Conservation (phyloP, 2,113 vertebrate species). For the Vicugna pacos region DNA sequence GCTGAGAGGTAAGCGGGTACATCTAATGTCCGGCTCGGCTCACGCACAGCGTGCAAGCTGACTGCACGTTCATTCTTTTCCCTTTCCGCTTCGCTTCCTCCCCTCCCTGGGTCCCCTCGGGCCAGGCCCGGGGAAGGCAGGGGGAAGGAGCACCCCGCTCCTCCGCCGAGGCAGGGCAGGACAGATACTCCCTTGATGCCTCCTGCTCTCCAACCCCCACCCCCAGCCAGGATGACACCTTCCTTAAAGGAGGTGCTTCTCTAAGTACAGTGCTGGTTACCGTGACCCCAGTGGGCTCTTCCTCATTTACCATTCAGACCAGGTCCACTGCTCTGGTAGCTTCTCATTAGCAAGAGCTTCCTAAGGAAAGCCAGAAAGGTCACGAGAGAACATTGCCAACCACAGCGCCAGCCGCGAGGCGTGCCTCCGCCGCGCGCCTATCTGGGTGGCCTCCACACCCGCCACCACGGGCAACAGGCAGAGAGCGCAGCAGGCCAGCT, state of each 20-base stretch:
- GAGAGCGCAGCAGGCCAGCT: neutral
- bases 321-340: neutral
- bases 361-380: neutral
- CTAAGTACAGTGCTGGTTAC: neutral
- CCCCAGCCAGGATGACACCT: neutral
- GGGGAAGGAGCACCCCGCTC: neutral
- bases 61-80: neutral
- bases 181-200: neutral
- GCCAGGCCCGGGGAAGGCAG: neutral
- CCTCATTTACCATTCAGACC: neutral
- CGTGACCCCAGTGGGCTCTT: neutral
- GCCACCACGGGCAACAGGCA: conserved; percentile 7
- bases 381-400: neutral
- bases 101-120: neutral
- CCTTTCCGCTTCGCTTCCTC: neutral
- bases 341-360: neutral
- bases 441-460: neutral
- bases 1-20: neutral
- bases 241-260: neutral
- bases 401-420: neutral
- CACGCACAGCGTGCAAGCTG: neutral
- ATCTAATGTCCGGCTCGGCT: neutral
- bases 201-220: neutral
- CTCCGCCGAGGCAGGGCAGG: neutral
- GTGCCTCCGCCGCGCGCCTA: neutral